phyloP scores from a whole-genome alignment of 1,140 invertebrate species.

The Aphaenogaster floridana region DNA sequence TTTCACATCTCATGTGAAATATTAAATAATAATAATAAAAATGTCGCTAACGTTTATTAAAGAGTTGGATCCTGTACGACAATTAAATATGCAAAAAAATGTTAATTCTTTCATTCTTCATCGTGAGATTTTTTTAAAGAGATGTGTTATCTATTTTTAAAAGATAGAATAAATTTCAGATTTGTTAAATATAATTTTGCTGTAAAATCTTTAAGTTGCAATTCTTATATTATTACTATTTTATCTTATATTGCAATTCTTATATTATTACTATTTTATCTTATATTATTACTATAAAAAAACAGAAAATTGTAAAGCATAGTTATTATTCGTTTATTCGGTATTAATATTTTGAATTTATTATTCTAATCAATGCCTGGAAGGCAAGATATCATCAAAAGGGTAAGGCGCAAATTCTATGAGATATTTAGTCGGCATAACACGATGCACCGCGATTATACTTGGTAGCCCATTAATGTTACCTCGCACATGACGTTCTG shows the following conservation, averaged over 20 bases:
- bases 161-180: background rate
- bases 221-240: background rate
- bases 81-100: background rate
- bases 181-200: background rate
- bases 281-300: no score
- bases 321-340: background rate
- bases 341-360: background rate
- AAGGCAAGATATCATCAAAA: constrained; percentile 5
- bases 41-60: background rate
- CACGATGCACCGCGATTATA: constrained; percentile 52
- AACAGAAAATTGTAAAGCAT: background rate
- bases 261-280: background rate
- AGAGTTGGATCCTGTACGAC: background rate
- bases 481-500: constrained; percentile 51
- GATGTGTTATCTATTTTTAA: background rate
- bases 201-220: background rate
- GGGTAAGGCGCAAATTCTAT: constrained; percentile 27
- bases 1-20: background rate
- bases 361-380: background rate
- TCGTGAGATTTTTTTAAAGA: background rate
- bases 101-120: background rate
- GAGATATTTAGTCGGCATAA: constrained; percentile 67
- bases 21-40: constrained; percentile 11
- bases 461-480: constrained; percentile 66
- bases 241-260: background rate